phyloP scores from a whole-genome alignment of 2,113 vertebrate genomes.

The Stercorarius parasiticus region DNA sequence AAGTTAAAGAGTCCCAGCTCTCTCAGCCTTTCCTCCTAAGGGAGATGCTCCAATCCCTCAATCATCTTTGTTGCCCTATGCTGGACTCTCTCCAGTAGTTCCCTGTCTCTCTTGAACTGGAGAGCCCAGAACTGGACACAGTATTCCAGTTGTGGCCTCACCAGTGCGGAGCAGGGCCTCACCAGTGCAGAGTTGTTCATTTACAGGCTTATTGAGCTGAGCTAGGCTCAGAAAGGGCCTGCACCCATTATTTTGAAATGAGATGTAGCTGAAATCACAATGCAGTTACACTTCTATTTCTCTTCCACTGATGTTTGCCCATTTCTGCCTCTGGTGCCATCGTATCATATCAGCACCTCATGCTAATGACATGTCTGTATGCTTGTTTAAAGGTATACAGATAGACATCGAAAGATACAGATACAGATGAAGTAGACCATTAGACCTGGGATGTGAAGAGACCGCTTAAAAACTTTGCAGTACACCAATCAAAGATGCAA shows the following conservation, averaged over 20 bases:
- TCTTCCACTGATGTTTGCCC: neutral
- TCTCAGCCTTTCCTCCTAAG: no score
- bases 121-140: no score
- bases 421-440: neutral
- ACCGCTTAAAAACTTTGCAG: neutral
- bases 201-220: neutral
- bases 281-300: neutral
- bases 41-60: no score
- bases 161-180: no score
- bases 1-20: no score
- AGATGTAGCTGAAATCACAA: neutral
- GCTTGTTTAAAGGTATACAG: neutral
- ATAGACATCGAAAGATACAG: neutral
- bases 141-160: no score
- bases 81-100: no score
- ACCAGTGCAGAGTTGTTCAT: neutral
- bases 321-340: neutral
- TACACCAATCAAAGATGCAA: neutral
- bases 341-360: neutral
- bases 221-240: neutral
- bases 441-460: neutral
- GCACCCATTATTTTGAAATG: neutral
- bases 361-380: accelerated
- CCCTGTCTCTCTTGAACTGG: no score
- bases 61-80: no score